A percentile compares a stretch with the other conserved stretches of the same genome.
These are phyloP conservation scores for Dipodomys ordii DNA, from an alignment of 2,113 vertebrate genomes.

Conservation along the genomic window DNA sequence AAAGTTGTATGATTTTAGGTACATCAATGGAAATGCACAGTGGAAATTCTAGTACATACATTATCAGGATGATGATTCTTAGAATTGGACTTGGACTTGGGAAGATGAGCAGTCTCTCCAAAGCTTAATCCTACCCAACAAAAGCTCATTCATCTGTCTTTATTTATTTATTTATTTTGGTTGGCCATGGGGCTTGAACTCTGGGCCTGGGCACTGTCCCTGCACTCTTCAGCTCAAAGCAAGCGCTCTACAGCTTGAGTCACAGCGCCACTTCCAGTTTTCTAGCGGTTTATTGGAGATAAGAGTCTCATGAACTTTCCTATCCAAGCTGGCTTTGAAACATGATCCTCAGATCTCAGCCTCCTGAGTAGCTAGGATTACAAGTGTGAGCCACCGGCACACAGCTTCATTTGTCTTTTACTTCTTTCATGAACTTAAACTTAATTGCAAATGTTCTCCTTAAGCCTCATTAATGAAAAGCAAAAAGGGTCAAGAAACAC, in stretches of 20 bases:
- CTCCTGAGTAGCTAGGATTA: no score
- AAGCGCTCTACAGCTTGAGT: no score
- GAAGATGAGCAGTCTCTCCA: conserved; percentile 15
- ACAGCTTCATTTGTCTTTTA: not conserved
- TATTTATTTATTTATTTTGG: not conserved
- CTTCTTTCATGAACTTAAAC: conserved; percentile 51
- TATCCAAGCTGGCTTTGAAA: no score
- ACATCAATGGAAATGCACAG: not conserved
- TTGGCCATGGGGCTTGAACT: no score
- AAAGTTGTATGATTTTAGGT: conserved; percentile 50
- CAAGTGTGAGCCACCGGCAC: no score
- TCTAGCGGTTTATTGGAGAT: no score
- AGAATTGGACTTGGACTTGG: conserved; percentile 18
- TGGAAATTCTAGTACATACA: not conserved
- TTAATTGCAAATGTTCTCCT: conserved; percentile 36
- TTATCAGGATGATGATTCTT: not conserved
- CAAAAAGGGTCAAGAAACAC: not conserved
- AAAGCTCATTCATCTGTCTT: not conserved
- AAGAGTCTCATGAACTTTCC: no score
- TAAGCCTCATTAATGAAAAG: not conserved
- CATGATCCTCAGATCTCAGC: no score
- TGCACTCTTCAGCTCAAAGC: no score
- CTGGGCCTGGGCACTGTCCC: no score
- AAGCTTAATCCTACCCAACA: not conserved
- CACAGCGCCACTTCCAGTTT: no score